These are phyloP conservation scores for Zaprionus ghesquierei DNA, from an alignment of 1,140 invertebrate species.

Conservation along the genomic window DNA sequence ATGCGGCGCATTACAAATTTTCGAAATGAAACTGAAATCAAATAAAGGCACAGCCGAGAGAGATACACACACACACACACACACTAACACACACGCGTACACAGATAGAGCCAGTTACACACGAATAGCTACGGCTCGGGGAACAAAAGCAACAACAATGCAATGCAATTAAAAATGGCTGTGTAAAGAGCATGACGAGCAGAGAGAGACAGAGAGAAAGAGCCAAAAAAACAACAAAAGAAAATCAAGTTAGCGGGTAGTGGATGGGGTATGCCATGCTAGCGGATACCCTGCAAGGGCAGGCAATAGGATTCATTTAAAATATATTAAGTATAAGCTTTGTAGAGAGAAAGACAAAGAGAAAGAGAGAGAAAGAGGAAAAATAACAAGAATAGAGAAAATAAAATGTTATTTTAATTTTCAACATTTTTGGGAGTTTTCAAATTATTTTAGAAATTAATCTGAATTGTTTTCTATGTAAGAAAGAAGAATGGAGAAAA, in stretches of 20 bases:
- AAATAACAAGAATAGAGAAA: no score
- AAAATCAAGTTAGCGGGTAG: slow-evolving; percentile 12
- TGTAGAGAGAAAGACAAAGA: no score
- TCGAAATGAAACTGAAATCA: slow-evolving; percentile 79
- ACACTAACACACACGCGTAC: slow-evolving; percentile 17
- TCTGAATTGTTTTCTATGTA: no score
- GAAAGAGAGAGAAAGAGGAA: no score
- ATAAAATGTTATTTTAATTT: no score
- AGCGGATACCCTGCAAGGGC: neutral
- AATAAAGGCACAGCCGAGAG: slow-evolving; percentile 61
- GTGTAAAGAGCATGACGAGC: slow-evolving; percentile 20
- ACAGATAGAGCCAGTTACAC: slow-evolving; percentile 1
- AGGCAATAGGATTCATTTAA: no score
- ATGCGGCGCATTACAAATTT: slow-evolving; percentile 77
- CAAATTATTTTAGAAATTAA: no score
- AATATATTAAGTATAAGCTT: no score
- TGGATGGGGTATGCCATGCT: neutral
- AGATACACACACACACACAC: neutral
- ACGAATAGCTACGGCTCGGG: neutral
- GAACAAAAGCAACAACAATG: slow-evolving; percentile 62
- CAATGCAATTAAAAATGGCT: slow-evolving; percentile 77
- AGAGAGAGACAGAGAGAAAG: slow-evolving; percentile 20
- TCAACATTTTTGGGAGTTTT: no score
- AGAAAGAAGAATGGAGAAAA: no score
- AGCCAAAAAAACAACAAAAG: slow-evolving; percentile 34